These are phyloP conservation scores for Saccostrea cuccullata DNA, from an alignment of 1,140 invertebrate species.

Conservation along the genomic window DNA sequence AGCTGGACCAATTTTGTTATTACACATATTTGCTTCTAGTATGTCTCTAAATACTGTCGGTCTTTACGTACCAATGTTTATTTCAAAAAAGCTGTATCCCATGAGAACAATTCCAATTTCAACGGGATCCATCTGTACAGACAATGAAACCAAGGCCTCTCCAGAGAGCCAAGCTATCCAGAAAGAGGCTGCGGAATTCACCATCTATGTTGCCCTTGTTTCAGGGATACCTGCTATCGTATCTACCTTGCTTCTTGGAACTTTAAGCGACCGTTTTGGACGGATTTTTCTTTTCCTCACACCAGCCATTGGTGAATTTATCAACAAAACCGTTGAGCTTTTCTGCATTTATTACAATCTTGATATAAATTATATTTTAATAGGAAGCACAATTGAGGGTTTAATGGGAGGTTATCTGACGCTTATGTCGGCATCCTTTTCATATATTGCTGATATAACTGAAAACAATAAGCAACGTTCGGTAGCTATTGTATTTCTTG, in stretches of 20 bases:
- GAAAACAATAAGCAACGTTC: slow-evolving; percentile 38
- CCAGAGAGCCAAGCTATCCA: background rate
- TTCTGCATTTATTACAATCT: slow-evolving; percentile 25
- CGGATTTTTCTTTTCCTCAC: slow-evolving; percentile 45
- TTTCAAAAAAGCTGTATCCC: background rate
- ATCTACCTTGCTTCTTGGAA: slow-evolving; percentile 37
- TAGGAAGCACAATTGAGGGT: slow-evolving; percentile 45
- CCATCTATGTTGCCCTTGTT: slow-evolving; percentile 32
- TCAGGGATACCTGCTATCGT: slow-evolving; percentile 46
- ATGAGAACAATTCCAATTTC: background rate
- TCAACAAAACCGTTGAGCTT: slow-evolving; percentile 12
- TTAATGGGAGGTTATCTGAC: slow-evolving; percentile 1
- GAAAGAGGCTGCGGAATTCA: slow-evolving; percentile 26
- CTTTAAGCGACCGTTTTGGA: slow-evolving; percentile 46
- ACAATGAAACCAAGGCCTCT: background rate
- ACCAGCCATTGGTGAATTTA: slow-evolving; percentile 38
- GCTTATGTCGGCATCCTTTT: slow-evolving; percentile 5
- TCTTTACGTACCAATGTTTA: slow-evolving; percentile 21
- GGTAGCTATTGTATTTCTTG: slow-evolving; percentile 38
- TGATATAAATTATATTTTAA: slow-evolving; percentile 39
- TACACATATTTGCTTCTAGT: slow-evolving; percentile 28
- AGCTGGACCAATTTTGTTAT: slow-evolving; percentile 14
- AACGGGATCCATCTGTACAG: slow-evolving; percentile 17
- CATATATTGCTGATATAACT: slow-evolving; percentile 49
- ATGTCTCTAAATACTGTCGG: background rate